phyloP scores from a whole-genome alignment of 1,140 invertebrate species.

The Cyclina sinensis region DNA sequence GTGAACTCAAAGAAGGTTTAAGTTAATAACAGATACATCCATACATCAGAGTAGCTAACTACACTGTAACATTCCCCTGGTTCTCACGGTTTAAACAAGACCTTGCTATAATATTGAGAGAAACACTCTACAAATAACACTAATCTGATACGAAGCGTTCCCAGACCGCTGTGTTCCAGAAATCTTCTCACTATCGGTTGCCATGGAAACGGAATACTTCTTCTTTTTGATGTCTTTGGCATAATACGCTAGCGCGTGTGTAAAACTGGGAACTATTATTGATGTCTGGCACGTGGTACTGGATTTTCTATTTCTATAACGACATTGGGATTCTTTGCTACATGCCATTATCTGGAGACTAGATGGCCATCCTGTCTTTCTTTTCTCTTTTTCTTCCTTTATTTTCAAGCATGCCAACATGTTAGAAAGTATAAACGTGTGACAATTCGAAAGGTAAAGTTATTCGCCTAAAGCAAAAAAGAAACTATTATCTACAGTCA shows the following conservation, averaged over 20 bases:
- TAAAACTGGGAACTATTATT: slow-evolving; percentile 45
- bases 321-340: not conserved
- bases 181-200: slow-evolving; percentile 37
- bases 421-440: no score
- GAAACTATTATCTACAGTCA: no score
- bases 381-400: not conserved
- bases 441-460: no score
- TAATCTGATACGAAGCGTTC: slow-evolving; percentile 43
- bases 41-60: not conserved
- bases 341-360: not conserved
- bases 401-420: no score
- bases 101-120: not conserved
- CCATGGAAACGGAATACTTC: slow-evolving; percentile 66
- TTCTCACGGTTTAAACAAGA: not conserved
- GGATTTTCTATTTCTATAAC: slow-evolving; percentile 19
- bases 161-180: not conserved
- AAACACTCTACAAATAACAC: not conserved
- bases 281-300: slow-evolving; percentile 35
- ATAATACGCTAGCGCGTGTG: slow-evolving; percentile 46
- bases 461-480: no score
- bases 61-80: not conserved
- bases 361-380: not conserved
- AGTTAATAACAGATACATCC: slow-evolving; percentile 9
- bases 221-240: slow-evolving; percentile 69
- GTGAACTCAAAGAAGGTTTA: not conserved